These are phyloP conservation scores for Oxytorus armatus DNA, from an alignment of 2,888 invertebrate species.

Conservation along the genomic window DNA sequence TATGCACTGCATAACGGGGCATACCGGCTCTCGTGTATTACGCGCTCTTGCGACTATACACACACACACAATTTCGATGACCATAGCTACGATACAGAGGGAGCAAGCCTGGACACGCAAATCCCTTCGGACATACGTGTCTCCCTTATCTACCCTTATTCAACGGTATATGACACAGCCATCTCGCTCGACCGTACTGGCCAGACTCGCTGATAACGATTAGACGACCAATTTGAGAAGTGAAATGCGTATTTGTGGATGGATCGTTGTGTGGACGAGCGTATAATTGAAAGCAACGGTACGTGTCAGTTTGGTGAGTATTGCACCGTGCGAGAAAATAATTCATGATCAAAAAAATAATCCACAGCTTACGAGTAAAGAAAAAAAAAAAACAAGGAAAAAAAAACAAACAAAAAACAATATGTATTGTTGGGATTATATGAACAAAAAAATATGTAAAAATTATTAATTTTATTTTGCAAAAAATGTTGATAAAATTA, in stretches of 20 bases:
- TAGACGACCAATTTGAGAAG: slow-evolving; percentile 67
- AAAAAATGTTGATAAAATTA: too few relatives aligned
- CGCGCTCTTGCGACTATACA: slow-evolving; percentile 39
- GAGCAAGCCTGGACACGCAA: slow-evolving; percentile 64
- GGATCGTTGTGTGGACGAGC: slow-evolving; percentile 55
- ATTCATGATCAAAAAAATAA: slow-evolving; percentile 5
- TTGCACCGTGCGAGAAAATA: background rate
- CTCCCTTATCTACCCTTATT: slow-evolving; percentile 69
- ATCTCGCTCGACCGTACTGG: slow-evolving; percentile 43
- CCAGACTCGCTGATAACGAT: slow-evolving; percentile 66
- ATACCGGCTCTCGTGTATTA: slow-evolving; percentile 36
- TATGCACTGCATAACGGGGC: slow-evolving; percentile 44
- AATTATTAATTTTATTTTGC: too few relatives aligned
- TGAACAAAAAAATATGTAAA: too few relatives aligned
- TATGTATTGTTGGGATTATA: too few relatives aligned
- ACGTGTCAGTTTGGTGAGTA: background rate
- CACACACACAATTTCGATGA: slow-evolving; percentile 24
- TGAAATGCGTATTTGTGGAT: slow-evolving; percentile 66
- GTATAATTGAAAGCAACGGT: slow-evolving; percentile 57
- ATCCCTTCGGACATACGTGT: slow-evolving; percentile 67
- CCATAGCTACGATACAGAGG: slow-evolving; percentile 32
- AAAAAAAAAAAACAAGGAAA: background rate
- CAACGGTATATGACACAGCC: slow-evolving; percentile 52
- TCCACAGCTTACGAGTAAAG: background rate
- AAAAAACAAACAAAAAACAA: background rate